A percentile compares a stretch with the other conserved stretches of the same genome.
Evolutionary conservation across 2,797 vertebrate genomes (phyloP).

Genomic region (Microcaecilia unicolor): DNA sequence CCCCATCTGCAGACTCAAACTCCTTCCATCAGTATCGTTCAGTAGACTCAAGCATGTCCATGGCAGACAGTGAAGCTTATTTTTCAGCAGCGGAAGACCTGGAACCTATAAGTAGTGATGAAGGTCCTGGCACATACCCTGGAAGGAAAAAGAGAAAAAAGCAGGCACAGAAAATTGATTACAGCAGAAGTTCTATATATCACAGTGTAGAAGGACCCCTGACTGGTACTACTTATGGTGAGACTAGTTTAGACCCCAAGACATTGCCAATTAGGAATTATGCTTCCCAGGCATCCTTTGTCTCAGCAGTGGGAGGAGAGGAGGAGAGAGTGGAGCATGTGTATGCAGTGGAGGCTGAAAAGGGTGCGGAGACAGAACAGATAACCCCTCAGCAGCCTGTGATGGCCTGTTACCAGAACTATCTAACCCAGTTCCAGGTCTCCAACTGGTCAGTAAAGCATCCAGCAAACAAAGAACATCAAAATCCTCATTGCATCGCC

Average conservation of each 20-base stretch:
- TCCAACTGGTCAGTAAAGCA: slow-evolving; percentile 93
- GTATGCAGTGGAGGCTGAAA: slow-evolving; percentile 73
- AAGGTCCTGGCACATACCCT: slow-evolving; percentile 93
- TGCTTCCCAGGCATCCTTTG: slow-evolving; percentile 90
- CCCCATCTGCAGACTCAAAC: slow-evolving; percentile 88
- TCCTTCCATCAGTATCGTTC: slow-evolving; percentile 96
- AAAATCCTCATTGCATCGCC: slow-evolving; percentile 91
- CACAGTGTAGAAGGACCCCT: slow-evolving; percentile 93
- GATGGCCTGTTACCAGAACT: slow-evolving; percentile 89
- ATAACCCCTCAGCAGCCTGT: slow-evolving; percentile 79
- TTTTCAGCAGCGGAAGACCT: slow-evolving; percentile 95
- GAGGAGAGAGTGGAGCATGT: slow-evolving; percentile 65
- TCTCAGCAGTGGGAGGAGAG: slow-evolving; percentile 87
- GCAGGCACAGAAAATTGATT: slow-evolving; percentile 72
- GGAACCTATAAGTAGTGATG: slow-evolving; percentile 92
- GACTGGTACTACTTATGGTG: slow-evolving; percentile 66
- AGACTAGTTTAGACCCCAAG: slow-evolving; percentile 69
- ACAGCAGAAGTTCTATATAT: slow-evolving; percentile 86
- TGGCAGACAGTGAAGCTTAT: slow-evolving; percentile 96
- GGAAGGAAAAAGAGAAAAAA: slow-evolving; percentile 87
- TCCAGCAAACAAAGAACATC: slow-evolving; percentile 94
- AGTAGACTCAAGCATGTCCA: slow-evolving; percentile 92
- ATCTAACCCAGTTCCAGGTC: slow-evolving; percentile 88
- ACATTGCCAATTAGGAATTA: slow-evolving; percentile 73
- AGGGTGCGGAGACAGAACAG: slow-evolving; percentile 65